phyloP scores from a whole-genome alignment of 2,797 vertebrate species.

The Forpus xanthops region DNA sequence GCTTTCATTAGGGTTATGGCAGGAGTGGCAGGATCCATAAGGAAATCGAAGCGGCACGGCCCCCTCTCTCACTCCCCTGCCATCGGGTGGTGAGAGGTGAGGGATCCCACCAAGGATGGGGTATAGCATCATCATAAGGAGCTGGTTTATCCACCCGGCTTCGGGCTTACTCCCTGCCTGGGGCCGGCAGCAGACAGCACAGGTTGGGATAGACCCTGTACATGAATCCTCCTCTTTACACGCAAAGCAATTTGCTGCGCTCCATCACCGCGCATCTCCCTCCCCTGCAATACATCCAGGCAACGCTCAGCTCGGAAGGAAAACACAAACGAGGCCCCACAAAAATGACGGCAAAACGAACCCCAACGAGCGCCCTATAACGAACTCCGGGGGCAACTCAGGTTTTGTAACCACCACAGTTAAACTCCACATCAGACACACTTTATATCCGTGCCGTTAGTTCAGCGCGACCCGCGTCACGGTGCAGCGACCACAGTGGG shows the following conservation, averaged over 20 bases:
- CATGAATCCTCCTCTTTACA: slow-evolving; percentile 43
- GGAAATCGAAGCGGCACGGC: slow-evolving; percentile 71
- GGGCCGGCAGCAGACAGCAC: not conserved
- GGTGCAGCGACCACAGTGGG: slow-evolving; percentile 62
- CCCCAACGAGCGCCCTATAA: slow-evolving; percentile 52
- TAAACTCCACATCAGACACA: slow-evolving; percentile 82
- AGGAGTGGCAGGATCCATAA: slow-evolving; percentile 71
- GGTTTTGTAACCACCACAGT: slow-evolving; percentile 80
- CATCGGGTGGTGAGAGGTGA: not conserved
- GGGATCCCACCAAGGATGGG: not conserved
- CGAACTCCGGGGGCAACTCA: slow-evolving; percentile 71
- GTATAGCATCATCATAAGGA: slow-evolving; percentile 39
- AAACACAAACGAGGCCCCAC: not conserved
- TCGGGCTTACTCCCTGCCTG: slow-evolving; percentile 1
- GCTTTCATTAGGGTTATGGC: slow-evolving; percentile 81
- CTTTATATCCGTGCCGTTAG: slow-evolving; percentile 87
- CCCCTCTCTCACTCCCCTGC: slow-evolving; percentile 30
- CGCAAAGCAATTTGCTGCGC: not conserved
- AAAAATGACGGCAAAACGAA: rapidly evolving
- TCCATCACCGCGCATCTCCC: not conserved
- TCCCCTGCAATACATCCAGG: slow-evolving; percentile 47
- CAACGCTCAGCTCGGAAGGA: slow-evolving; percentile 15
- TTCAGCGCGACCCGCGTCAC: slow-evolving; percentile 76
- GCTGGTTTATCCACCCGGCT: slow-evolving; percentile 7
- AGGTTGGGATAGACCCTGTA: not conserved